These are phyloP conservation scores for Capromys pilorides DNA, from an alignment of 2,797 vertebrate genomes.

Conservation along the genomic window DNA sequence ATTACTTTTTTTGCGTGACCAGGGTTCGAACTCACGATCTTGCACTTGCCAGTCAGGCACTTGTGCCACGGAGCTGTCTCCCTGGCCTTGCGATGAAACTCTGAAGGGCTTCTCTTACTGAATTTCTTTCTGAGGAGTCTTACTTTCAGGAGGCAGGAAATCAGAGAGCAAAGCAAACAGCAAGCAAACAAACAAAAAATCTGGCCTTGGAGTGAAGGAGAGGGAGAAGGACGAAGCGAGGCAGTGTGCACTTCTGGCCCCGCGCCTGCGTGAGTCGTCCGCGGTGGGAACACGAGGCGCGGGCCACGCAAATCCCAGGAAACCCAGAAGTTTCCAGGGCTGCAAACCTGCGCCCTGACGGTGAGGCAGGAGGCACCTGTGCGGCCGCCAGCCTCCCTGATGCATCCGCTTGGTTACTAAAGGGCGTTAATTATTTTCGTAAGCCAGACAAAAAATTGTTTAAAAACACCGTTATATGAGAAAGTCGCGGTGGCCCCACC, in stretches of 20 bases:
- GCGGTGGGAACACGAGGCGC: neutral
- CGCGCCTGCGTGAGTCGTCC: neutral
- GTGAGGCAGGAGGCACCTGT: neutral
- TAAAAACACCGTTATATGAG: neutral
- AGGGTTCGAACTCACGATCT: too few relatives aligned
- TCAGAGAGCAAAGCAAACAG: conserved; percentile 45
- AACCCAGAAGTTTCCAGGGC: neutral
- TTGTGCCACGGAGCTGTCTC: too few relatives aligned
- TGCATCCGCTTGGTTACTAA: neutral
- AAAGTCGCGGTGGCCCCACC: neutral
- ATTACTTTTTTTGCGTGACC: too few relatives aligned
- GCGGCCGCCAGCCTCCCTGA: neutral
- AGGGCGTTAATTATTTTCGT: neutral
- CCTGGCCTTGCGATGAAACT: neutral
- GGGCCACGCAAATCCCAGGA: neutral
- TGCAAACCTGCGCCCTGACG: accelerated
- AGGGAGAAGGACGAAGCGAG: neutral
- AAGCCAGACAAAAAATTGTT: neutral
- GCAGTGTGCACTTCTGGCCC: neutral
- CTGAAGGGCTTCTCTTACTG: conserved; percentile 34
- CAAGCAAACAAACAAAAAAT: neutral
- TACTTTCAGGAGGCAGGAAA: neutral
- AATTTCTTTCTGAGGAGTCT: neutral
- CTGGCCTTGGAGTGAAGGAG: neutral
- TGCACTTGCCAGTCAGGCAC: too few relatives aligned